These are phyloP conservation scores for Pectinophora gossypiella DNA, from an alignment of 1,140 invertebrate genomes.

Conservation along the genomic window DNA sequence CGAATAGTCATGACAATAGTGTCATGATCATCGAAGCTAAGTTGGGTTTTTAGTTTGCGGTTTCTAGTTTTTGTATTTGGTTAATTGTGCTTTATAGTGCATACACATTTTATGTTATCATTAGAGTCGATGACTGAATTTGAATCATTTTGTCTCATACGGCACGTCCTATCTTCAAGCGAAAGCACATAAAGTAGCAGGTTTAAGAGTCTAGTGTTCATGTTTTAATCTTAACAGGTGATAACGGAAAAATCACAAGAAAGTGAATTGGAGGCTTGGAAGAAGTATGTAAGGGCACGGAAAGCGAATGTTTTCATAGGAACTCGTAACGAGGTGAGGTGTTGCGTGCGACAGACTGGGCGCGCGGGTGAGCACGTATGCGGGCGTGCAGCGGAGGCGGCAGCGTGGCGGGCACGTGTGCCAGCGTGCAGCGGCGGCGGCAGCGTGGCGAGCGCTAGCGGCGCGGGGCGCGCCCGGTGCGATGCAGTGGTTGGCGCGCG, in stretches of 20 bases:
- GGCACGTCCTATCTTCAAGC: no score
- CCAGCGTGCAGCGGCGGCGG: neutral
- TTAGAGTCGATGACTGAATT: no score
- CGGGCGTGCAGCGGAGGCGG: slow-evolving; percentile 11
- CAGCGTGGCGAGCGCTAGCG: slow-evolving; percentile 10
- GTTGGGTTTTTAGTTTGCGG: no score
- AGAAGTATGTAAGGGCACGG: slow-evolving; percentile 34
- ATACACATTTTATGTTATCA: no score
- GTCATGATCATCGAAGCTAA: no score
- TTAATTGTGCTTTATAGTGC: no score
- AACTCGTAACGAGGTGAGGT: slow-evolving; percentile 8
- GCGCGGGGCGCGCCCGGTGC: slow-evolving; percentile 28
- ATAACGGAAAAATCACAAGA: slow-evolving; percentile 12
- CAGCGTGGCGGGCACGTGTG: slow-evolving; percentile 17
- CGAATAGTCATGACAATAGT: no score
- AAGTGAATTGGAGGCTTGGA: slow-evolving; percentile 27
- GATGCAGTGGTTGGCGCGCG: slow-evolving; percentile 55
- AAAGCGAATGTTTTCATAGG: slow-evolving; percentile 43
- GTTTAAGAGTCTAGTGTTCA: no score
- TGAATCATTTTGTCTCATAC: no score
- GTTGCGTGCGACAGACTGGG: slow-evolving; percentile 25
- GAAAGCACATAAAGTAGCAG: no score
- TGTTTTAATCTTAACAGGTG: no score
- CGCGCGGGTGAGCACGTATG: neutral
- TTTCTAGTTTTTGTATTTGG: no score